These are phyloP conservation scores for Botrylloides violaceus DNA, from an alignment of 23 tunicate genomes.

Conservation along the genomic window DNA sequence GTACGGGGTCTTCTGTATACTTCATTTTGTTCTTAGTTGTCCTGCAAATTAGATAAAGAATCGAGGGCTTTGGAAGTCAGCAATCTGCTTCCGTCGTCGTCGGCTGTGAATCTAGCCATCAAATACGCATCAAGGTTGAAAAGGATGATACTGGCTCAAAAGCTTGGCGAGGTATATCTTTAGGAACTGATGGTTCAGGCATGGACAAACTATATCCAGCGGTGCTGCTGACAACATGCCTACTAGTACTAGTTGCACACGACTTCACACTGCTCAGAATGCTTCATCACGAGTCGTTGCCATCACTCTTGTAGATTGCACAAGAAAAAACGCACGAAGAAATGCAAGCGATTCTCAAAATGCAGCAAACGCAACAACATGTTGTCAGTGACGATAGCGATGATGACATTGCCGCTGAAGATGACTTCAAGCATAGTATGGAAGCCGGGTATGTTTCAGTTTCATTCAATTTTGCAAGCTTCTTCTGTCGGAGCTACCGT, in stretches of 20 bases:
- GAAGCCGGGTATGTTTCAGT: slow-evolving; percentile 60
- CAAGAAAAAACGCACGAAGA: slow-evolving; percentile 67
- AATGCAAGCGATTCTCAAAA: slow-evolving; percentile 33
- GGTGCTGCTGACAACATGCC: too few relatives aligned
- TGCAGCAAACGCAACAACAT: not conserved
- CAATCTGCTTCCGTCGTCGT: slow-evolving; percentile 52
- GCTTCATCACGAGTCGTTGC: not conserved
- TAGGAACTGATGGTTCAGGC: too few relatives aligned
- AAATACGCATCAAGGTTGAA: slow-evolving; percentile 71
- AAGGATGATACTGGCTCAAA: slow-evolving; percentile 59
- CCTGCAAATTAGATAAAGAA: slow-evolving; percentile 56
- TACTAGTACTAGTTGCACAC: not conserved
- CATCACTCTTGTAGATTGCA: slow-evolving; percentile 12
- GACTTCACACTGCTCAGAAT: not conserved
- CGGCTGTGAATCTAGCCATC: slow-evolving; percentile 69
- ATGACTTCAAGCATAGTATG: slow-evolving; percentile 59
- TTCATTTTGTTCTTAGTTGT: slow-evolving; percentile 24
- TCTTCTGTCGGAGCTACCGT: too few relatives aligned
- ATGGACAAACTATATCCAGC: too few relatives aligned
- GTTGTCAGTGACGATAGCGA: slow-evolving; percentile 21
- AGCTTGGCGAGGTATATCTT: slow-evolving; percentile 48
- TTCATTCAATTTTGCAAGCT: not conserved
- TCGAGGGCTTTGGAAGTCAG: slow-evolving; percentile 62
- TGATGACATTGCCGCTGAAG: slow-evolving; percentile 36
- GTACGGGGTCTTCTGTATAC: not conserved